Conservation (phyloP, 2,113 vertebrate species). For the Oostethus manadensis region DNA sequence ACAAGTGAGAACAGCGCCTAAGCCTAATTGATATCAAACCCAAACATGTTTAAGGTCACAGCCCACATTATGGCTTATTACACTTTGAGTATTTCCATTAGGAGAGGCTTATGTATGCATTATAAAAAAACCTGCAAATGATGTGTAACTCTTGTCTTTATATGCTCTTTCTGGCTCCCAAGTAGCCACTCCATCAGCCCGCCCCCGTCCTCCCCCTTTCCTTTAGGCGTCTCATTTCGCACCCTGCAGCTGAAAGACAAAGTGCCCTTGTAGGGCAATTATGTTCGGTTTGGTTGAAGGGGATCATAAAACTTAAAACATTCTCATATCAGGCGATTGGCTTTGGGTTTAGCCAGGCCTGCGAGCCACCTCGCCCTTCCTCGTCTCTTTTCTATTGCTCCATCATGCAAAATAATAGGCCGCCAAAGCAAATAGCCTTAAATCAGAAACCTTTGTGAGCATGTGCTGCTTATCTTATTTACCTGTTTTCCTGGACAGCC, state of each 20-base stretch:
- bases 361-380: slow-evolving; percentile 19
- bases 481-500: slow-evolving; percentile 43
- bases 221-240: slow-evolving; percentile 44
- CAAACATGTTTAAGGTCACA: slow-evolving; percentile 67
- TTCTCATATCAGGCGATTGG: slow-evolving; percentile 76
- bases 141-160: slow-evolving; percentile 26
- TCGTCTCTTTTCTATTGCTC: slow-evolving; percentile 63
- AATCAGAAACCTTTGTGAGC: slow-evolving; percentile 63
- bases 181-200: slow-evolving; percentile 34
- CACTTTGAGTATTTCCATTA: background rate
- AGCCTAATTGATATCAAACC: slow-evolving; percentile 73
- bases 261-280: slow-evolving; percentile 77
- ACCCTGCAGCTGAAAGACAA: slow-evolving; percentile 70
- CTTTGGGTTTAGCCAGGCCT: slow-evolving; percentile 52
- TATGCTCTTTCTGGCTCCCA: slow-evolving; percentile 15
- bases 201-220: slow-evolving; percentile 18
- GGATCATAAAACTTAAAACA: slow-evolving; percentile 76
- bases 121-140: slow-evolving; percentile 21
- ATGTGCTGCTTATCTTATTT: slow-evolving; percentile 53
- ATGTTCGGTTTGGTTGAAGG: slow-evolving; percentile 72
- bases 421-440: slow-evolving; percentile 70
- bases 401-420: slow-evolving; percentile 70
- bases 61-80: slow-evolving; percentile 35
- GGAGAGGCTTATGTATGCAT: slow-evolving; percentile 4
- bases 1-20: background rate